Conservation (phyloP, 1,140 invertebrate genomes). For the Apis laboriosa region DNA sequence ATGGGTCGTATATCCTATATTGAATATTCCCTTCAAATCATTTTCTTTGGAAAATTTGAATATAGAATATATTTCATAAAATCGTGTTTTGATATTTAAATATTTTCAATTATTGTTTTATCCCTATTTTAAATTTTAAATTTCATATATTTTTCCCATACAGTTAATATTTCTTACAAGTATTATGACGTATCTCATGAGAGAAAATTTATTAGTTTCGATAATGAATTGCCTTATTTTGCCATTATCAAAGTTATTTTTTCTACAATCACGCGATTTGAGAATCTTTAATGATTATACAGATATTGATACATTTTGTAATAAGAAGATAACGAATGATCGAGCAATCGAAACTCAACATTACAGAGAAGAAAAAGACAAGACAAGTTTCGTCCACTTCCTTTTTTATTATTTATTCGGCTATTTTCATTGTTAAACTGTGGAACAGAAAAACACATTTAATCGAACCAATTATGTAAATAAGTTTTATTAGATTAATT, state of each 20-base stretch:
- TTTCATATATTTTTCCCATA: too few species aligned
- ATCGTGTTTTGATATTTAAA: not conserved
- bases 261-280: not conserved
- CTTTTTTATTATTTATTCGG: not conserved
- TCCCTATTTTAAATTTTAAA: too few species aligned
- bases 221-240: not conserved
- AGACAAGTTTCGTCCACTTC: not conserved
- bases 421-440: not conserved
- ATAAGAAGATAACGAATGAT: not conserved
- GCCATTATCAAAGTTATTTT: not conserved
- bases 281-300: not conserved
- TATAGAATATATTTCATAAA: not conserved
- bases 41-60: not conserved
- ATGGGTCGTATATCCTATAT: not conserved
- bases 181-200: too few species aligned
- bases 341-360: not conserved
- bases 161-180: too few species aligned
- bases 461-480: conserved; percentile 14
- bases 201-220: too few species aligned
- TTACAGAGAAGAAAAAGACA: too few species aligned
- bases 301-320: not conserved
- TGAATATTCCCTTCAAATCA: not conserved
- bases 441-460: not conserved
- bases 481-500: not conserved
- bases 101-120: not conserved